These are phyloP conservation scores for Leptodirus hochenwartii DNA, from an alignment of 2,888 invertebrate genomes.

Conservation along the genomic window DNA sequence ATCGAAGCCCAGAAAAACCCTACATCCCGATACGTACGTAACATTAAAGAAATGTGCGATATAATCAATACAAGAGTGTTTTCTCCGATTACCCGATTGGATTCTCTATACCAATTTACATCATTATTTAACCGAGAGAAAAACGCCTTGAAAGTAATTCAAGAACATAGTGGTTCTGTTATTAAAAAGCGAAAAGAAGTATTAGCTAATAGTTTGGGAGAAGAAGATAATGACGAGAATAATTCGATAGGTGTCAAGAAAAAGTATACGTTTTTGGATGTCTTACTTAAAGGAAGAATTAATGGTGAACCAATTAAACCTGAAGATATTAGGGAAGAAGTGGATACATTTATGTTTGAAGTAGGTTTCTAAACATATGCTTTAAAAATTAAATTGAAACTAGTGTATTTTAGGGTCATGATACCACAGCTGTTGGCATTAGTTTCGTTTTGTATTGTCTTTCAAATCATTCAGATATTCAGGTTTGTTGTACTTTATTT, in stretches of 20 bases:
- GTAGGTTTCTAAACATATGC: constrained; percentile 5
- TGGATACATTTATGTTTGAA: constrained; percentile 13
- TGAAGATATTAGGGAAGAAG: constrained; percentile 22
- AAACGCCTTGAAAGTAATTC: constrained; percentile 4
- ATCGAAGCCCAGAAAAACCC: constrained; percentile 5
- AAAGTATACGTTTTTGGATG: constrained; percentile 7
- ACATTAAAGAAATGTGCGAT: constrained; percentile 7
- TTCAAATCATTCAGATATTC: constrained; percentile 12
- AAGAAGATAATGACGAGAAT: neutral
- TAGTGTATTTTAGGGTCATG: constrained; percentile 16
- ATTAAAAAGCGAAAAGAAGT: constrained; percentile 5
- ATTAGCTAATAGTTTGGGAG: neutral
- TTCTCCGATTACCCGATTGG: constrained; percentile 3
- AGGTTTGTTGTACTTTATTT: constrained; percentile 8
- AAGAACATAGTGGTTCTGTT: constrained; percentile 4
- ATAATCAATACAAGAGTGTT: too few relatives aligned
- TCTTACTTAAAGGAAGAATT: constrained; percentile 9
- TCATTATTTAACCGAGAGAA: constrained; percentile 4
- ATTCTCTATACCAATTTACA: constrained; percentile 4
- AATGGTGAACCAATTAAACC: constrained; percentile 40
- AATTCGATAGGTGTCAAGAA: constrained; percentile 6
- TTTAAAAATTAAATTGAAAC: constrained; percentile 1
- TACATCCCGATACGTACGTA: constrained; percentile 3
- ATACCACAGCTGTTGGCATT: constrained; percentile 14
- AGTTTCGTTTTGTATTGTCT: constrained; percentile 13